Percentiles rank a stretch among this genome's conserved stretches.
Conservation (phyloP, 2,888 invertebrate species). For the Phortica okadai region DNA sequence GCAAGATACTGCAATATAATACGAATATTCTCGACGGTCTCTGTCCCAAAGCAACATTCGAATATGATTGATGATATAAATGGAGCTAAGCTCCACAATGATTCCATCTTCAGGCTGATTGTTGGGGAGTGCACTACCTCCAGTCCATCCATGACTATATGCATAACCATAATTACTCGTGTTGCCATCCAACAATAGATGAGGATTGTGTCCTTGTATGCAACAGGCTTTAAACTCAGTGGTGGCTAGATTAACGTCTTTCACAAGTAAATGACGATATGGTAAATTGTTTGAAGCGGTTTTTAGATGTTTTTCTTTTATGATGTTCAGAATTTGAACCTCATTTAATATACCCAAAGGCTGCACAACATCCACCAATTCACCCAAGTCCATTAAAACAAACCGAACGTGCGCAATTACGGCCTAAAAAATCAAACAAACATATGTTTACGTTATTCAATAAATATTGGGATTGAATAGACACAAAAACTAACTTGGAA, state of each 20-base stretch:
- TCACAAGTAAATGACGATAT: not conserved
- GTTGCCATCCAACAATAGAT: not conserved
- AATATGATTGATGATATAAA: conserved; percentile 94
- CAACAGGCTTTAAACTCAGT: not conserved
- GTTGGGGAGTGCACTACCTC: not conserved
- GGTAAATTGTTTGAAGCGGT: not conserved
- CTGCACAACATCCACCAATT: not conserved
- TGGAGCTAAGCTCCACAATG: conserved; percentile 86
- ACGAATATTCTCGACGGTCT: conserved; percentile 80
- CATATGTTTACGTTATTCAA: too few species aligned
- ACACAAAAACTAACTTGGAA: too few species aligned
- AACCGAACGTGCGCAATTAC: not conserved
- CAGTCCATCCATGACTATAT: not conserved
- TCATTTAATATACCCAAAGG: not conserved
- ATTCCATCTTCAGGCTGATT: conserved; percentile 82
- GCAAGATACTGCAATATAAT: not conserved
- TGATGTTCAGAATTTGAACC: not conserved
- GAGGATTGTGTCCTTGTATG: not conserved
- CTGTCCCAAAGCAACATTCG: conserved; percentile 94
- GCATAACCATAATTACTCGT: not conserved
- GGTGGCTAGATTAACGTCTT: not conserved
- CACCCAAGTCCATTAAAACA: not conserved
- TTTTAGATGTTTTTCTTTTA: not conserved
- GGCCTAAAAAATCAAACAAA: not conserved
- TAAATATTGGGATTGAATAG: too few species aligned